Evolutionary conservation across 2,113 vertebrate species (phyloP), one percentile per base, ranked within the genome.

Genomic region (Loxodonta africana): DNA sequence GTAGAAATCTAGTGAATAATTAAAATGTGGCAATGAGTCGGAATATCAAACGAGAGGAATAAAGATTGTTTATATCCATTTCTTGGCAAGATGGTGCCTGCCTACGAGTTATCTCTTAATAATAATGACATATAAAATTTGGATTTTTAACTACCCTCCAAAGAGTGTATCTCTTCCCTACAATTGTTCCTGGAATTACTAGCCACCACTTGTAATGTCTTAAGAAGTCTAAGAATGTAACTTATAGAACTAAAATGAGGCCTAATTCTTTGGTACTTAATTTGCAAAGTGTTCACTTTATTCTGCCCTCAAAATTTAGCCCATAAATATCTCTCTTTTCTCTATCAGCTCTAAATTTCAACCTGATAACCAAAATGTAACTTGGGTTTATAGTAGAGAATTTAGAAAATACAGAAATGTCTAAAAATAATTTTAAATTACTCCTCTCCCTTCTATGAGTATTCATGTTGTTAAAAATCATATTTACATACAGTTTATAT

Each of bases 1-100:
- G 97, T 98, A 98, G 96, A 98, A 98, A 98, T 90, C 95, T 98
- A 93, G 96, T 94, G 96, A 96, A 96, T 98, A 99, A 98, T 98
- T 98, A 98, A 98, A 98, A 97, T 93, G 95, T 98, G 97, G 96
- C 93, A 96, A 97, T 95, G 96, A 98, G 97, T 97, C 96, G 98
- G 94, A 98, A 97, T 98, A 98, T 97, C 96, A 97, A 96, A 97
- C 82, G 88, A 97, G 96, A 98, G 96, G 76, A 97, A 97, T 97
- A 96, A 92, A 98, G 97, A 96, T 96, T 97, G 65, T 98, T 98
- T 98, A 98, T 4, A 53, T 69, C 91, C 89, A 90, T 96, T 97
- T 96, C 83, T 96, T 93, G 82, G 62, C 84, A 97, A 97, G 96
- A 94, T 96, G 74, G 93, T 88, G 81, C 93, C 90, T 97, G 95